Evolutionary conservation across 2,797 vertebrate genomes (phyloP).

Genomic region (Ctenopoma kingsleyae): DNA sequence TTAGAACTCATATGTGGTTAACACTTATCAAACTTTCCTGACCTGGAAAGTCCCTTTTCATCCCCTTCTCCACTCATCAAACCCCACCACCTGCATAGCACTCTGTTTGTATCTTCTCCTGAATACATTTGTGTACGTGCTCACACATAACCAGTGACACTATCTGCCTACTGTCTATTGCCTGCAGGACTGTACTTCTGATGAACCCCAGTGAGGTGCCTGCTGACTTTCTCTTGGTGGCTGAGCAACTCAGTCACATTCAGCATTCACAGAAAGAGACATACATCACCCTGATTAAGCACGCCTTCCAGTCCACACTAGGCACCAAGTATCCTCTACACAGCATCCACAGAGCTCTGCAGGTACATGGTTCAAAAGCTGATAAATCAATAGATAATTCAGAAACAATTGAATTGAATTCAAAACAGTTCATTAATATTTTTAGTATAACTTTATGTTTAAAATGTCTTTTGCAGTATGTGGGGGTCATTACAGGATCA

Average conservation of each 20-base stretch:
- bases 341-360: constrained; percentile 82
- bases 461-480: not conserved
- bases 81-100: not conserved
- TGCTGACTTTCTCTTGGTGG: constrained; percentile 89
- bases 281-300: constrained; percentile 89
- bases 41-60: constrained; percentile 32
- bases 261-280: constrained; percentile 80
- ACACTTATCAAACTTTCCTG: not conserved
- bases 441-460: not conserved
- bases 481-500: too few species aligned
- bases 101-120: constrained; percentile 24
- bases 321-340: constrained; percentile 86
- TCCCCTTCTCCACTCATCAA: not conserved
- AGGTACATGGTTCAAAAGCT: constrained; percentile 78
- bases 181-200: constrained; percentile 91
- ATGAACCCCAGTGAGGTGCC: constrained; percentile 92
- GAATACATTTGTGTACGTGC: not conserved
- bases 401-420: too few species aligned
- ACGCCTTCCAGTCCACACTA: constrained; percentile 91
- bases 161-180: constrained; percentile 26
- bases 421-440: not conserved
- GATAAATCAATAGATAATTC: too few species aligned
- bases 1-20: not conserved
- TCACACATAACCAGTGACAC: constrained; percentile 3
- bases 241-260: constrained; percentile 85